Evolutionary conservation across 2,888 invertebrate species (phyloP).

Genomic region (Philereme transversata): DNA sequence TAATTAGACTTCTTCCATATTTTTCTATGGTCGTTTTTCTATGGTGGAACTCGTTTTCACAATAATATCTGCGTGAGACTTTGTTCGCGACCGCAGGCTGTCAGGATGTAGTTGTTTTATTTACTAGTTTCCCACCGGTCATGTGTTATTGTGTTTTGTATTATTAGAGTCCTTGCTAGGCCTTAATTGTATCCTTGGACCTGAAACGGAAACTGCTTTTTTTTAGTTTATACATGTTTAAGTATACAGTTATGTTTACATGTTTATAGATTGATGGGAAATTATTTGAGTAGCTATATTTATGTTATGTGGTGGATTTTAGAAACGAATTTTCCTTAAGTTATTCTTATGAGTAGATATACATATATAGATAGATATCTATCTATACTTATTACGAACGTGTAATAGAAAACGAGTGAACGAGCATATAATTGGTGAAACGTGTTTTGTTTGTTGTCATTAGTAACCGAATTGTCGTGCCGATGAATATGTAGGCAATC

Average conservation of each 20-base stretch:
- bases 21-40: constrained; percentile 4
- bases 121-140: constrained; percentile 22
- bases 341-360: neutral
- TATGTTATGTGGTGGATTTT: no score
- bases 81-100: constrained; percentile 32
- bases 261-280: no score
- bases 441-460: constrained; percentile 46
- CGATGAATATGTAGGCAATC: constrained; percentile 26
- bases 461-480: constrained; percentile 33
- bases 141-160: constrained; percentile 12
- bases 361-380: neutral
- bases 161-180: constrained; percentile 5
- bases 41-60: constrained; percentile 23
- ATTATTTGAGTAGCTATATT: no score
- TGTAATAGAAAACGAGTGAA: constrained; percentile 43
- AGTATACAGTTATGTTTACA: no score
- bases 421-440: constrained; percentile 50
- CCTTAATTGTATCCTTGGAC: constrained; percentile 11
- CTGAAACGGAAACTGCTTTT: constrained; percentile 4
- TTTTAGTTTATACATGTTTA: neutral
- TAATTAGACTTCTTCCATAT: neutral
- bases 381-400: constrained; percentile 19
- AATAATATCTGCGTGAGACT: constrained; percentile 31
- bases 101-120: constrained; percentile 42
- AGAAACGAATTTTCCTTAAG: no score